Evolutionary conservation across 2,113 vertebrate species (phyloP).

Genomic region (Oreochromis spilurus): DNA sequence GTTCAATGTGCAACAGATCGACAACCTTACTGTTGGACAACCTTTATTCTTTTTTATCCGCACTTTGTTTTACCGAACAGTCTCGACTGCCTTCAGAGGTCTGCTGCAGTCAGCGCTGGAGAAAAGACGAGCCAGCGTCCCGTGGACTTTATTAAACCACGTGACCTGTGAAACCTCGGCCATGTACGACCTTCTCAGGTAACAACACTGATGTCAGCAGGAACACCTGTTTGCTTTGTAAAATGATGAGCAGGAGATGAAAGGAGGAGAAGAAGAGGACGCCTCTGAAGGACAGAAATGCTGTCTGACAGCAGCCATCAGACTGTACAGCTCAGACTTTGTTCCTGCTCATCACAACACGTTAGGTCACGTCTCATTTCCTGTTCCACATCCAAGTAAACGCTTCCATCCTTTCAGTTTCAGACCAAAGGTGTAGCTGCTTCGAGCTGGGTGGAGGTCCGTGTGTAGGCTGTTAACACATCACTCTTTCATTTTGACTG

Average conservation of each 20-base stretch:
- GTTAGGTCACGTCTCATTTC: not conserved
- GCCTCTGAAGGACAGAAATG: not conserved
- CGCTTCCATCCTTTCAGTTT: not conserved
- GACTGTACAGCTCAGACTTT: not conserved
- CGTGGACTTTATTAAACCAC: not conserved
- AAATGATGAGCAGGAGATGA: not conserved
- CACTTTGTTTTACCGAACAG: not conserved
- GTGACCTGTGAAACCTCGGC: not conserved
- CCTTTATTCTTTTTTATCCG: not conserved
- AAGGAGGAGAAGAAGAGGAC: not conserved
- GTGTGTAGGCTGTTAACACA: not conserved
- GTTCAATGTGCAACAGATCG: not conserved
- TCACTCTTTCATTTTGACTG: not conserved
- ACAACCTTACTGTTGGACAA: not conserved
- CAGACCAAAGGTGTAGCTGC: not conserved
- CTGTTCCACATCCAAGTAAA: not conserved
- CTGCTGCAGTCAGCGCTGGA: not conserved
- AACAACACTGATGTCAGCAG: not conserved
- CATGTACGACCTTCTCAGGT: not conserved
- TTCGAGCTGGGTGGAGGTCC: not conserved
- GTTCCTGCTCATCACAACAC: not conserved
- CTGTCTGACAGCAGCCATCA: not conserved
- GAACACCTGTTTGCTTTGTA: not conserved
- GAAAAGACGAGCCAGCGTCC: not conserved
- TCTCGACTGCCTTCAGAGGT: not conserved